Evolutionary conservation across 1,140 invertebrate species (phyloP), one percentile per base, ranked within the genome.

Genomic region (Aphidius ervi): DNA sequence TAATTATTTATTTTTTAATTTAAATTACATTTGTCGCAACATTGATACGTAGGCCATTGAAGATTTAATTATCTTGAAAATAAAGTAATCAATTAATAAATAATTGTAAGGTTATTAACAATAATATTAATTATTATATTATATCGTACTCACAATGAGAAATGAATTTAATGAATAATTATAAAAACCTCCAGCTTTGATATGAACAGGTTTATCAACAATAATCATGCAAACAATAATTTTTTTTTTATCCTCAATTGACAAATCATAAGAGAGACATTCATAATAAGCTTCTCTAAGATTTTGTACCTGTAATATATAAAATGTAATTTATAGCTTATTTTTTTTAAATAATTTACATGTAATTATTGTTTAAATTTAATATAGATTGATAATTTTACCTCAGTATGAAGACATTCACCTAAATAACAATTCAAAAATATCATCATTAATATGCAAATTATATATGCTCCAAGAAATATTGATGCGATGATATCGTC

Each of bases 41-140:
- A 70, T 40, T 5, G 68, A 68, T 1, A 69, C 42, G 10, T 59
- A 67, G 4, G 61, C 68, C 58, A 70, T 59, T 5, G 64, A 65
- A 7, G 66, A 59, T 58, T 68, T 69, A 9, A 69, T 5, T 31
- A 67, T 50, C 66, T 70, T 41, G 4, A 65, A 58, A 39, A 40
- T 0, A 39, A 9, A 52, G 0, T 4, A 39, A 37, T 52, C 3
- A 39, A 52, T 37, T 52, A 5, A 23, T 8, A 41, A 52, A 39
- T 8, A 46, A 3, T 3, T n/a, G 4, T 46, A 46, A 46, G 0
- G 3, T 3, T 9, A 31, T 0, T 31, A 3, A 31, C 16, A 31
- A 31, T 31, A 31, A 31, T 31, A 31, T 31, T 31, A 1, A 31
- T 4, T 3, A 1, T 3, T 31, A 1, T 31, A 31, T 31, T 31